phyloP scores from a whole-genome alignment of 2,888 invertebrate species.

The Drosophila paracracens region DNA sequence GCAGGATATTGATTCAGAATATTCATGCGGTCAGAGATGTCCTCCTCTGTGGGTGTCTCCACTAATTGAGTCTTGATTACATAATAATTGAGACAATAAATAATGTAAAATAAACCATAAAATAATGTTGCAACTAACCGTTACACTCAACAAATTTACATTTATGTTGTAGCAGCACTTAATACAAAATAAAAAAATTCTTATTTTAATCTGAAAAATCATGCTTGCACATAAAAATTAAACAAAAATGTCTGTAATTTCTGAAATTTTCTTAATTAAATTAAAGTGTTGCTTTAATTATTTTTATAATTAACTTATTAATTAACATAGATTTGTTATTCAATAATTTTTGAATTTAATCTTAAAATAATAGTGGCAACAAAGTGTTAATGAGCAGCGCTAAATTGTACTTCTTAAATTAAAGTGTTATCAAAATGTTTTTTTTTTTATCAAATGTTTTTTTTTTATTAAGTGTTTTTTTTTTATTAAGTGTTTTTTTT shows the following conservation, averaged over 20 bases:
- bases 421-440: background rate
- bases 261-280: background rate
- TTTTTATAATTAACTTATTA: background rate
- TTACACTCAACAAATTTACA: background rate
- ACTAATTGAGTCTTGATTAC: background rate
- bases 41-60: too few species aligned
- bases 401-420: background rate
- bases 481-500: background rate
- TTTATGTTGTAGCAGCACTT: background rate
- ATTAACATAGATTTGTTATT: background rate
- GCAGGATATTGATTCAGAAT: background rate
- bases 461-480: background rate
- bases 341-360: background rate
- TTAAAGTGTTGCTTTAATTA: background rate
- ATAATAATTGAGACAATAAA: background rate
- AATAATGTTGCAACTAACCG: background rate
- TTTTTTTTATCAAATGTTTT: background rate
- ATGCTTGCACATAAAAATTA: background rate
- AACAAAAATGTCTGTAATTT: background rate
- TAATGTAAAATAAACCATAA: background rate
- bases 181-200: background rate
- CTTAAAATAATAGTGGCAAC: background rate
- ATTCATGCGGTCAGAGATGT: background rate
- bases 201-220: background rate
- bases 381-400: background rate